Conservation (phyloP, 2,113 vertebrate species). For the Menidia beryllina region DNA sequence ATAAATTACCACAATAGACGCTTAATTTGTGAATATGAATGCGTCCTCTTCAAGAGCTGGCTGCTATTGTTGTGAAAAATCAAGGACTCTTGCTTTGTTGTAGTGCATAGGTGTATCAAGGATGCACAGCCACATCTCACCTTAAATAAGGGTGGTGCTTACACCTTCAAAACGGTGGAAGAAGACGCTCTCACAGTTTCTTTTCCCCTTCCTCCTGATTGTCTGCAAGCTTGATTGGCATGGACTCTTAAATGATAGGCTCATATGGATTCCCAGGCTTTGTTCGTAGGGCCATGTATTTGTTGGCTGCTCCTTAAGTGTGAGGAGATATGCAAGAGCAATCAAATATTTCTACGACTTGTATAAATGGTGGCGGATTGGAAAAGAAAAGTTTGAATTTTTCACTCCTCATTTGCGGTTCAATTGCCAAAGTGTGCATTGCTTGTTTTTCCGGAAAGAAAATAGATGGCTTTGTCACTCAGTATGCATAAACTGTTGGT, state of each 20-base stretch:
- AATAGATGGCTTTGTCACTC: slow-evolving; percentile 82
- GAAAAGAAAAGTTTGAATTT: slow-evolving; percentile 69
- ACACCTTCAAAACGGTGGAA: slow-evolving; percentile 68
- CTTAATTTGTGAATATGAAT: slow-evolving; percentile 70
- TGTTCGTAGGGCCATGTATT: slow-evolving; percentile 55
- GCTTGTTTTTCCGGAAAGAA: slow-evolving; percentile 75
- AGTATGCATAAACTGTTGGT: slow-evolving; percentile 78
- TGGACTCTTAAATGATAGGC: slow-evolving; percentile 74
- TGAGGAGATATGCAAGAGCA: slow-evolving; percentile 78
- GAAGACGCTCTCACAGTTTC: slow-evolving; percentile 46
- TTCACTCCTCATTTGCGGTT: slow-evolving; percentile 80
- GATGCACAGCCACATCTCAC: slow-evolving; percentile 65
- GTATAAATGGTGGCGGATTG: slow-evolving; percentile 74
- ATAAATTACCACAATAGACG: slow-evolving; percentile 60
- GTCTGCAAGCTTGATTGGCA: slow-evolving; percentile 68
- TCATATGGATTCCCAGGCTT: slow-evolving; percentile 65
- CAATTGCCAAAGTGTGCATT: slow-evolving; percentile 78
- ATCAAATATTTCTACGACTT: slow-evolving; percentile 79
- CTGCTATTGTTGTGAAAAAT: slow-evolving; percentile 70
- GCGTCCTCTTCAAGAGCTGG: slow-evolving; percentile 55
- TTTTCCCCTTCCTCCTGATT: slow-evolving; percentile 60
- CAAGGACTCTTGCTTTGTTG: slow-evolving; percentile 73
- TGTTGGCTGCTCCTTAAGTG: slow-evolving; percentile 73
- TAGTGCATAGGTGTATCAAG: slow-evolving; percentile 59
- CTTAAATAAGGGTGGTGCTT: slow-evolving; percentile 71